Evolutionary conservation across 1,140 invertebrate species (phyloP).

Genomic region (Lutraria rhynchaena): DNA sequence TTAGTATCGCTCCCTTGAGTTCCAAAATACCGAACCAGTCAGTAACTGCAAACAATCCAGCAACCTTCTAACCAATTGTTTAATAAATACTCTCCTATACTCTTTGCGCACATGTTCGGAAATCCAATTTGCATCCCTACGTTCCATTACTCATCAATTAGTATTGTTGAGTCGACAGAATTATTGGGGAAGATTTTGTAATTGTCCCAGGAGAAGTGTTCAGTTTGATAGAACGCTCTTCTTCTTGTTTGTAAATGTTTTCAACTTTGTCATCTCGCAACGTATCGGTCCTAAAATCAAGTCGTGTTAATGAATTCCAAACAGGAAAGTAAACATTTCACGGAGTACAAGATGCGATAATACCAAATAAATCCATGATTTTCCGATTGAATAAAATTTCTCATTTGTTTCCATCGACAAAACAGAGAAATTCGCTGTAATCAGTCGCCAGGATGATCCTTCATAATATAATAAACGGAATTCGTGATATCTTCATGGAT

Average conservation of each 20-base stretch:
- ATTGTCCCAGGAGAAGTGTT: not conserved
- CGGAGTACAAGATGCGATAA: not conserved
- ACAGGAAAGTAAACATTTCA: not conserved
- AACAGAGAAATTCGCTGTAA: no score
- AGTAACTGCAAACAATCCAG: no score
- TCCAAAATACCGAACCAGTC: no score
- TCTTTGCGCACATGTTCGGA: not conserved
- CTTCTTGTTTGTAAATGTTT: constrained; percentile 3
- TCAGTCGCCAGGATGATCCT: no score
- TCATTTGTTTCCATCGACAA: no score
- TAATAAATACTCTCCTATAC: no score
- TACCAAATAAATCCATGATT: no score
- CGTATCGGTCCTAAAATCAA: constrained; percentile 5
- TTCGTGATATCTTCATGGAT: no score
- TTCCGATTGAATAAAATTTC: no score
- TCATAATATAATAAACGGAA: no score
- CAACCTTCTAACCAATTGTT: no score
- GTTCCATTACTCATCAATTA: constrained; percentile 23
- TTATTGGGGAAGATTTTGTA: constrained; percentile 4
- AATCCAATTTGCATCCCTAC: not conserved
- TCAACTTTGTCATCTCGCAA: not conserved
- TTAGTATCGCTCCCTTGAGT: no score
- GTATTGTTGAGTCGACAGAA: constrained; percentile 18
- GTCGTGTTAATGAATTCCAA: constrained; percentile 6
- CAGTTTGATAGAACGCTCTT: constrained; percentile 6